Conservation (phyloP, 2,888 invertebrate species). For the Aspidiotus destructor region DNA sequence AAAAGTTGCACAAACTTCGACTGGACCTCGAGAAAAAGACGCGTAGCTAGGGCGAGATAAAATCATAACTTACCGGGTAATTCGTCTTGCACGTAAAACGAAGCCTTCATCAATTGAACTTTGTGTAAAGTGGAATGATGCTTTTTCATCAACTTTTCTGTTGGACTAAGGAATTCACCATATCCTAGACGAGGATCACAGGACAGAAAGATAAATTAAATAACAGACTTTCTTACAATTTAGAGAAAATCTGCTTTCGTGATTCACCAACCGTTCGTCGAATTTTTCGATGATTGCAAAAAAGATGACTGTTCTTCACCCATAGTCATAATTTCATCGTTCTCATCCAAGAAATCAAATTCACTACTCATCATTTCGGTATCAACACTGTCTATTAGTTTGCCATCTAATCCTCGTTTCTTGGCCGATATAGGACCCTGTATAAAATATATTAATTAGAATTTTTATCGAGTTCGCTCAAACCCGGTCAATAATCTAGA, state of each 20-base stretch:
- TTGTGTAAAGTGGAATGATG: conserved; percentile 44
- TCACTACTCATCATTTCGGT: conserved; percentile 18
- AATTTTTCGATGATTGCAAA: neutral
- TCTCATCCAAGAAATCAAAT: conserved; percentile 32
- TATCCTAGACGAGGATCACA: neutral
- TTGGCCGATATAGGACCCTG: neutral
- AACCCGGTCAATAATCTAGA: too few relatives aligned
- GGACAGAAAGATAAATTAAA: neutral
- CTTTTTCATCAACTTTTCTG: conserved; percentile 11
- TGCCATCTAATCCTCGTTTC: conserved; percentile 25
- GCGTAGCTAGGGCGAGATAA: neutral
- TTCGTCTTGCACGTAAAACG: conserved; percentile 50
- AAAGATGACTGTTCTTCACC: conserved; percentile 11
- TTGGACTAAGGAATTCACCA: conserved; percentile 14
- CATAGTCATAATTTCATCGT: conserved; percentile 20
- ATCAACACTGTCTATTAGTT: neutral
- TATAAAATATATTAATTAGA: too few relatives aligned
- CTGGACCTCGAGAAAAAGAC: neutral
- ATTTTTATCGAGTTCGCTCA: too few relatives aligned
- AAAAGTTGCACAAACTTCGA: too few relatives aligned
- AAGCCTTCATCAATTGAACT: conserved; percentile 71
- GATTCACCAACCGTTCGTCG: neutral
- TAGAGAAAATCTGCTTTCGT: neutral
- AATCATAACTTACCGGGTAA: conserved; percentile 2
- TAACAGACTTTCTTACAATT: neutral